Conservation (phyloP, 2,113 vertebrate species). For the Prinia subflava region DNA sequence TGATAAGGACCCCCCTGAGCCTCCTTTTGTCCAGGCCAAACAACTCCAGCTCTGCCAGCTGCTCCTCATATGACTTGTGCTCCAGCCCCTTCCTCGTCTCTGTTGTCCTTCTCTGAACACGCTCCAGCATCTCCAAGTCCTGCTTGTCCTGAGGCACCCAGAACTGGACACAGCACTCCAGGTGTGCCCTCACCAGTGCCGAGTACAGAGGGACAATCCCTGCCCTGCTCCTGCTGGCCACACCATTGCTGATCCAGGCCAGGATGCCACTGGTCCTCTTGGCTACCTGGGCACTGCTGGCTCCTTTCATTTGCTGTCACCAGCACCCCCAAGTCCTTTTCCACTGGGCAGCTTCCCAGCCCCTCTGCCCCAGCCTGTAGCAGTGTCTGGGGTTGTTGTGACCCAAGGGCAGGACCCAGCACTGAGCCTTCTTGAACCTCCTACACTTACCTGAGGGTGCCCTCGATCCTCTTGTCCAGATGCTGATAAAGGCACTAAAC, state of each 20-base stretch:
- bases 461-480: accelerated
- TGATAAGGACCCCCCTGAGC: not conserved
- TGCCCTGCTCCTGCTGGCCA: not conserved
- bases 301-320: not conserved
- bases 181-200: accelerated
- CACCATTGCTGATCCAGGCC: not conserved
- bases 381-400: not conserved
- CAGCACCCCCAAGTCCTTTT: not conserved
- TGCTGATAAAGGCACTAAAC: accelerated
- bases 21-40: not conserved
- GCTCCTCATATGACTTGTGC: not conserved
- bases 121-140: accelerated
- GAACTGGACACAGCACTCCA: accelerated
- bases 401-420: not conserved
- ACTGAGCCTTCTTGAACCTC: not conserved
- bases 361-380: not conserved
- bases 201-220: accelerated
- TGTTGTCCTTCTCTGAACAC: accelerated
- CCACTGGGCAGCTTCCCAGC: not conserved
- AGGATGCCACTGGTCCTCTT: not conserved
- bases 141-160: not conserved
- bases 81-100: not conserved
- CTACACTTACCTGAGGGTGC: not conserved
- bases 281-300: not conserved
- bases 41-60: not conserved